These are phyloP conservation scores for Neodiprion fabricii DNA, from an alignment of 1,140 invertebrate genomes.

Conservation along the genomic window DNA sequence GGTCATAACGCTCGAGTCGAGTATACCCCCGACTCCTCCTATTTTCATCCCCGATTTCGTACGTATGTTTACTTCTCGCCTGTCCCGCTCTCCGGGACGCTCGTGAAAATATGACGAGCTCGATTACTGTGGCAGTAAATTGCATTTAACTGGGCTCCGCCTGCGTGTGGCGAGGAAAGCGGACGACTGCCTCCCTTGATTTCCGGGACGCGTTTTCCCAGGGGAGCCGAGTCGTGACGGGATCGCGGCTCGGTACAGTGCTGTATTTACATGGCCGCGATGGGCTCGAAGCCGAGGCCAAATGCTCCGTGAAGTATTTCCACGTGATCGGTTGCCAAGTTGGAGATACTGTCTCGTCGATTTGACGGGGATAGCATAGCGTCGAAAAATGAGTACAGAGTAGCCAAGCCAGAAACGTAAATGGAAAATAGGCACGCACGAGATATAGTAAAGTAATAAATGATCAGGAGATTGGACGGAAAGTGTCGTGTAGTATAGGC, in stretches of 20 bases:
- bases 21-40: neutral
- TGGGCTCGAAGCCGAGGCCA: neutral
- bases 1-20: slow-evolving; percentile 6
- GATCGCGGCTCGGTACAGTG: neutral
- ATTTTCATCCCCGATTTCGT: neutral
- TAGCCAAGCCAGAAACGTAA: too few relatives aligned
- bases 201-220: neutral
- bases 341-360: too few relatives aligned
- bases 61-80: neutral
- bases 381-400: too few relatives aligned
- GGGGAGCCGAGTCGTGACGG: neutral
- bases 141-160: neutral
- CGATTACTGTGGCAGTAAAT: neutral
- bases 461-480: too few relatives aligned
- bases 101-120: neutral
- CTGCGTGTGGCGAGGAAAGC: neutral
- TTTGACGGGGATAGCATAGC: too few relatives aligned
- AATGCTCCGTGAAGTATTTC: neutral
- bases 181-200: neutral
- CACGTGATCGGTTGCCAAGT: too few relatives aligned
- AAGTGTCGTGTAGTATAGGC: too few relatives aligned
- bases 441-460: too few relatives aligned
- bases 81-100: neutral
- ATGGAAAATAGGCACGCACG: too few relatives aligned
- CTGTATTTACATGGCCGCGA: neutral